Evolutionary conservation across 2,113 vertebrate species (phyloP).

Genomic region (Apodemus speciosus): DNA sequence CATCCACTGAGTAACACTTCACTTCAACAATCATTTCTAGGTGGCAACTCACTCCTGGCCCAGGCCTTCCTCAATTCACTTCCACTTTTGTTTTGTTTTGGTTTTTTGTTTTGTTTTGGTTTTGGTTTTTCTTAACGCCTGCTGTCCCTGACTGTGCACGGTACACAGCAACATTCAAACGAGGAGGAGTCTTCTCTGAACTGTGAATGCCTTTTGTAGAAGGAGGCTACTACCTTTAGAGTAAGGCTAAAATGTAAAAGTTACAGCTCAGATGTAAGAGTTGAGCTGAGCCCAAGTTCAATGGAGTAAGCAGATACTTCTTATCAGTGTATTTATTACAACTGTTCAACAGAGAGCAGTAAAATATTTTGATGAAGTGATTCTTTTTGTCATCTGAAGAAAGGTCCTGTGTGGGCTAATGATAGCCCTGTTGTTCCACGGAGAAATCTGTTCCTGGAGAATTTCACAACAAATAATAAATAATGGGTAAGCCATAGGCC

Average conservation of each 20-base stretch:
- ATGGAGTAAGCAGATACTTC: background rate
- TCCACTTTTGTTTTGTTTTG: background rate
- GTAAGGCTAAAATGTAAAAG: background rate
- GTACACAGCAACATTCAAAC: background rate
- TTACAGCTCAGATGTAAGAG: background rate
- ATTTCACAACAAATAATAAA: background rate
- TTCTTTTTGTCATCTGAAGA: background rate
- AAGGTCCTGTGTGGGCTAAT: background rate
- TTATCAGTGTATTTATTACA: background rate
- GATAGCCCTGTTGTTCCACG: background rate
- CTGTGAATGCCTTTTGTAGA: background rate
- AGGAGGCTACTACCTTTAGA: background rate
- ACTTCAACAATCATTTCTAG: background rate
- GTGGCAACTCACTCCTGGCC: background rate
- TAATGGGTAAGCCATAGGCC: background rate
- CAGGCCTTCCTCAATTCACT: background rate
- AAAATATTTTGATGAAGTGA: constrained; percentile 35
- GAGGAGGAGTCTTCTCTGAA: background rate
- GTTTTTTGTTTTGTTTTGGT: background rate
- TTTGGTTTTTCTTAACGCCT: background rate
- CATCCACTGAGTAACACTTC: background rate
- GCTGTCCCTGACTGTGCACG: background rate
- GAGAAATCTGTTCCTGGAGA: constrained; percentile 20
- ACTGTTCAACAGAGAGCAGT: constrained; percentile 67
- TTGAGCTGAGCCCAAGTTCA: background rate